phyloP scores from a whole-genome alignment of 2,888 invertebrate species.

The Zeuzera pyrina region DNA sequence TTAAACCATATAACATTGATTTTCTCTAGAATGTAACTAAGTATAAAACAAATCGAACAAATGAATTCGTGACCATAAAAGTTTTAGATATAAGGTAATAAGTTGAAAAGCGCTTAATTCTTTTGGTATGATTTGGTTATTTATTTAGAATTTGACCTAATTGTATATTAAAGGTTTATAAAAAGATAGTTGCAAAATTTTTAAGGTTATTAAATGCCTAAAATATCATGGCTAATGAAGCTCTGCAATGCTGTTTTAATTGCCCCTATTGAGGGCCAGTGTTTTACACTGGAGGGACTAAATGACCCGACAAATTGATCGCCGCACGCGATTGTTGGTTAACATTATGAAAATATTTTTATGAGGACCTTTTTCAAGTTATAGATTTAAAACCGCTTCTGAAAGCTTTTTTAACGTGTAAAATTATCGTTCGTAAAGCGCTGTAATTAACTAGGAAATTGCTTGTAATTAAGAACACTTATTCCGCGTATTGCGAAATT shows the following conservation, averaged over 20 bases:
- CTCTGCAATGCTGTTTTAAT: constrained; percentile 58
- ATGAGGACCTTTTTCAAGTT: too few species aligned
- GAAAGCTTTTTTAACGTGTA: too few species aligned
- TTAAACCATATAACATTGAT: too few species aligned
- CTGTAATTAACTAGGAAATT: too few species aligned
- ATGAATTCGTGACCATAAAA: constrained; percentile 21
- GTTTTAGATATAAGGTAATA: constrained; percentile 23
- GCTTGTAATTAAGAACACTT: too few species aligned
- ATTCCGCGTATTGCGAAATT: too few species aligned
- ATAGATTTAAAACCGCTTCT: too few species aligned
- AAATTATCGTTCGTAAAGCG: too few species aligned
- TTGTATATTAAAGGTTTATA: neutral
- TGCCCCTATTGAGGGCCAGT: constrained; percentile 51
- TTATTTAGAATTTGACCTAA: neutral
- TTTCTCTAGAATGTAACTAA: constrained; percentile 5
- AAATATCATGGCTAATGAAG: constrained; percentile 40
- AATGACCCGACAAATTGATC: constrained; percentile 67
- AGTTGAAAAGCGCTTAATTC: constrained; percentile 27
- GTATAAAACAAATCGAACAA: constrained; percentile 18
- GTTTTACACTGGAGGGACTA: constrained; percentile 48
- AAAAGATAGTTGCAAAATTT: neutral
- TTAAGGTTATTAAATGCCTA: constrained; percentile 15
- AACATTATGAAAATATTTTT: too few species aligned
- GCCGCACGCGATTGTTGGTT: constrained; percentile 52
- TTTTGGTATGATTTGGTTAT: constrained; percentile 25